Percentiles rank a stretch among this genome's conserved stretches.
Evolutionary conservation across 2,113 vertebrate species (phyloP).

Genomic region (Turdus rufiventris): DNA sequence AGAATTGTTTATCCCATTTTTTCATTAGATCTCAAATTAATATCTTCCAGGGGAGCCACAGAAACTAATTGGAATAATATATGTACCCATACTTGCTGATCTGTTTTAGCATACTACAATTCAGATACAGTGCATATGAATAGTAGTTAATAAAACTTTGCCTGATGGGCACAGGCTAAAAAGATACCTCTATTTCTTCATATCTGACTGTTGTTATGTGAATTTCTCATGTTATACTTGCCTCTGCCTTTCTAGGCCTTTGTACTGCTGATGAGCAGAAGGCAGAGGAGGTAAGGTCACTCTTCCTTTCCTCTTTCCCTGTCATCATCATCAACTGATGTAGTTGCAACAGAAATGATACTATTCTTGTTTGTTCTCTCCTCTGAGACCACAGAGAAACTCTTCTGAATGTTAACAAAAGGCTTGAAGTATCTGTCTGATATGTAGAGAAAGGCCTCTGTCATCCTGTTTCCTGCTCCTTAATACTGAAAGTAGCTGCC

Average conservation of each 20-base stretch:
- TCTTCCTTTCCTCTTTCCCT: not conserved
- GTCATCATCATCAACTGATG: not conserved
- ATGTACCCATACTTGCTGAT: not conserved
- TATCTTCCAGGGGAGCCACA: not conserved
- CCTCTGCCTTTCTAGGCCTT: not conserved
- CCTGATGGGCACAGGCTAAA: not conserved
- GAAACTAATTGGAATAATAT: slow-evolving; percentile 19
- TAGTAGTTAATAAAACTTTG: not conserved
- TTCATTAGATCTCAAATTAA: slow-evolving; percentile 20
- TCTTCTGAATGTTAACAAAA: slow-evolving; percentile 35
- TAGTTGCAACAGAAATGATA: not conserved
- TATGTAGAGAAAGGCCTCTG: not conserved
- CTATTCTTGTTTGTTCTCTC: not conserved
- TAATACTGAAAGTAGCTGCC: not conserved
- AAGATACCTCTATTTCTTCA: not conserved
- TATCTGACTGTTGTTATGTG: not conserved
- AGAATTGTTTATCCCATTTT: slow-evolving; percentile 24
- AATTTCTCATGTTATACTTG: not conserved
- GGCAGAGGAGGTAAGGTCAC: slow-evolving; percentile 5
- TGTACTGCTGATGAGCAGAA: slow-evolving; percentile 3
- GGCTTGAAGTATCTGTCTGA: not conserved
- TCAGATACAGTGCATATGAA: not conserved
- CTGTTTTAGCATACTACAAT: not conserved
- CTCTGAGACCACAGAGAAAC: not conserved
- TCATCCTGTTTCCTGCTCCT: slow-evolving; percentile 13